phyloP scores from a whole-genome alignment of 2,797 vertebrate species.

The Danio kyathit region DNA sequence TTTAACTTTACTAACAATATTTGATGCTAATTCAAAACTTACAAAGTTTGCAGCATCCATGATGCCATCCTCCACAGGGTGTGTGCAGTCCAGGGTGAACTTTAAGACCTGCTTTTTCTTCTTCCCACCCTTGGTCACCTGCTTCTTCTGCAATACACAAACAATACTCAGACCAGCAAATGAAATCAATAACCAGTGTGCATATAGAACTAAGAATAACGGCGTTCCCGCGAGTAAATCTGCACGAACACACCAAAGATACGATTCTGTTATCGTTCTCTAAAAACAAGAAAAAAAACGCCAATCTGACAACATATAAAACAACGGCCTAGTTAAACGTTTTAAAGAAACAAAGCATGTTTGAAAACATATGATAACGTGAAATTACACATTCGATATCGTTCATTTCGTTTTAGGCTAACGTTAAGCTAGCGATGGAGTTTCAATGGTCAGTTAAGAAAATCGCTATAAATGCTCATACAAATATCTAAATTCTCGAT shows the following conservation, averaged over 20 bases:
- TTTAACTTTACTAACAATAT: no score
- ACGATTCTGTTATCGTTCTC: background rate
- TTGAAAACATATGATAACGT: background rate
- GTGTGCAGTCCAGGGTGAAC: conserved; percentile 97
- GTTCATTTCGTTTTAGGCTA: no score
- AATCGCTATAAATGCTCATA: background rate
- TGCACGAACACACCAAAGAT: background rate
- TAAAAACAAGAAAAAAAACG: background rate
- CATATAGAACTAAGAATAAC: accelerated
- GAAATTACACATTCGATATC: background rate
- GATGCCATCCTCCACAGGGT: conserved; percentile 98
- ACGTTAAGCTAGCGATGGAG: background rate
- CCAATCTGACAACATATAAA: background rate
- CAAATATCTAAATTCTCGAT: background rate
- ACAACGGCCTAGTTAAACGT: background rate
- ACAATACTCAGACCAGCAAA: background rate
- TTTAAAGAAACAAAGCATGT: background rate
- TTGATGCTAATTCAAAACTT: conserved; percentile 69
- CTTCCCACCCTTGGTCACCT: conserved; percentile 88
- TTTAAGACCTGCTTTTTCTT: conserved; percentile 97
- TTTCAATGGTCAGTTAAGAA: background rate
- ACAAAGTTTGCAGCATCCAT: conserved; percentile 99
- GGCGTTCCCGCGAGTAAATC: background rate
- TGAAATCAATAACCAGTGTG: background rate
- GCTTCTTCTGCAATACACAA: conserved; percentile 83